phyloP scores from a whole-genome alignment of 2,797 vertebrate species.

The Macrochelys suwanniensis region DNA sequence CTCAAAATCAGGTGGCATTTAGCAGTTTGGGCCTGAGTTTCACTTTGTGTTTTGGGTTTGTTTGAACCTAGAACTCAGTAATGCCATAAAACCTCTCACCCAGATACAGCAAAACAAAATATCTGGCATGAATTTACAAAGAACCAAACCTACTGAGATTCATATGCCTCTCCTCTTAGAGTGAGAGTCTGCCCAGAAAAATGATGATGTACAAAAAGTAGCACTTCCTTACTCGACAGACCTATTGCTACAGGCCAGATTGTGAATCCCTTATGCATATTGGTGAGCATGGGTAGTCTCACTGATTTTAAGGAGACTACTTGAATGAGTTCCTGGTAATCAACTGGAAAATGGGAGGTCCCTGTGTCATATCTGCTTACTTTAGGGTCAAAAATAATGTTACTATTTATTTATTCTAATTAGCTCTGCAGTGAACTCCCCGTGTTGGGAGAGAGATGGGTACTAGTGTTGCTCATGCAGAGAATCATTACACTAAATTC shows the following conservation, averaged over 20 bases:
- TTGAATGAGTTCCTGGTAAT: background rate
- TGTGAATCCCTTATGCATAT: background rate
- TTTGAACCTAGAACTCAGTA: background rate
- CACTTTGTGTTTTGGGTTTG: background rate
- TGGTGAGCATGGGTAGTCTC: background rate
- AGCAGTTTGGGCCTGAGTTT: background rate
- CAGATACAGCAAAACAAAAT: background rate
- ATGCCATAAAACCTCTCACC: background rate
- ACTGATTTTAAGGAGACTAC: background rate
- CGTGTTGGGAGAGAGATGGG: background rate
- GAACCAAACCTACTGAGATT: background rate
- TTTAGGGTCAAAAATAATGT: background rate
- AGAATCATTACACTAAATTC: constrained; percentile 16
- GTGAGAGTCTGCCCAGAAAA: background rate
- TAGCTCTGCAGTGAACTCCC: background rate
- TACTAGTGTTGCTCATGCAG: background rate
- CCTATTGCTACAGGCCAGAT: background rate
- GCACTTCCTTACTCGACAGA: background rate
- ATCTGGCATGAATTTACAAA: background rate
- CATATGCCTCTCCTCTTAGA: background rate
- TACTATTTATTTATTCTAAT: background rate
- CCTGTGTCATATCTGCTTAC: background rate
- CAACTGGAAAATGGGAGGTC: background rate
- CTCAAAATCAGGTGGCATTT: background rate
- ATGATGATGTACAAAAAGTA: background rate